A percentile compares a stretch with the other conserved stretches of the same genome.
phyloP scores from a whole-genome alignment of 2,113 vertebrate species.

The Hemibagrus wyckioides region DNA sequence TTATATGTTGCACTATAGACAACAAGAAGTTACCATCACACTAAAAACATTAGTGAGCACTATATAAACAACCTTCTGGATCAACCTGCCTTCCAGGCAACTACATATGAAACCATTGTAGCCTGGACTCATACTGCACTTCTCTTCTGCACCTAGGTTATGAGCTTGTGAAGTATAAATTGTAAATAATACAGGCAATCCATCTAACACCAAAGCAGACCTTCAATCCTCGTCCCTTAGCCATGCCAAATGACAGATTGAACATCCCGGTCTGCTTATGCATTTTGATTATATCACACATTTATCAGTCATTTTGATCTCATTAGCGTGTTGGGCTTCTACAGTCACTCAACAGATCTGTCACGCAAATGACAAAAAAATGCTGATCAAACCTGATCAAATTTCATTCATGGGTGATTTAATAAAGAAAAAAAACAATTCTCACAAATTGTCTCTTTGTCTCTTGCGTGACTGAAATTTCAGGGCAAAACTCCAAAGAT shows the following conservation, averaged over 20 bases:
- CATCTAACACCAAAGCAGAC: not conserved
- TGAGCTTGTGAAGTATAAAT: not conserved
- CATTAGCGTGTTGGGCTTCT: conserved; percentile 18
- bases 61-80: not conserved
- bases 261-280: not conserved
- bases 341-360: conserved; percentile 16
- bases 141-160: not conserved
- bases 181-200: not conserved
- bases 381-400: not conserved
- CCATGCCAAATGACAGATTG: not conserved
- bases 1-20: not conserved
- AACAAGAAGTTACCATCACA: not conserved
- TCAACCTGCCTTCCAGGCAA: not conserved
- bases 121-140: not conserved
- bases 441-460: conserved; percentile 8
- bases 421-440: not conserved
- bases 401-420: not conserved
- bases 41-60: not conserved
- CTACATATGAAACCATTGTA: not conserved
- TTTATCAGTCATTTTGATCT: not conserved
- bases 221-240: not conserved
- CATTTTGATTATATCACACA: not conserved
- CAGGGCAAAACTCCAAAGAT: conserved; percentile 6
- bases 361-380: conserved; percentile 11
- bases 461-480: conserved; percentile 15